Evolutionary conservation across 1,140 invertebrate genomes (phyloP), one percentile per base, ranked within the genome.

Genomic region (Formica exsecta): DNA sequence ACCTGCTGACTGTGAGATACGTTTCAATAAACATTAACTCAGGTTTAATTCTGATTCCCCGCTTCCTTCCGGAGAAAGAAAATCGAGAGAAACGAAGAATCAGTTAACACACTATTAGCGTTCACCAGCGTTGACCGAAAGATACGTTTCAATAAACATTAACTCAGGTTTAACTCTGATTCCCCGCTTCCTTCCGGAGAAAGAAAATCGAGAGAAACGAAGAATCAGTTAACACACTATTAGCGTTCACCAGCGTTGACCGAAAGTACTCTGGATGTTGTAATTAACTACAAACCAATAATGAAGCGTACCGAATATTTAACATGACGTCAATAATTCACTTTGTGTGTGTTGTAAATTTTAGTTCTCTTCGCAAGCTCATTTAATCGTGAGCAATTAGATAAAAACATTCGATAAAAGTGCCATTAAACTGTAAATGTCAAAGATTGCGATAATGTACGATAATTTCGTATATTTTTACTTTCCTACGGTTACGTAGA

Each of bases 1-100:
- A 44, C 9, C 62, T 19, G 19, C 25, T 65, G 80, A 75, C 79
- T 86, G 68, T 86, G 68, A 87, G 59, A 13, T 22, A 4, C 16
- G 7, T 38, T 57, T 16, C 48, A 59, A 70, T 68, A 70, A 80
- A 68, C 44, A 68, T 80, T 57, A n/a, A n/a, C 0, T 38, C 4
- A 48, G 38, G 36, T 41, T 66, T 48, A 68, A 65, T 0, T 22
- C 16, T 9, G 11, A 79, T 68, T 29, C 5, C n/a, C 8, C 9
- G 11, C 38, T 6, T 59, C 6, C 9, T 54, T 38, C 0, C 9
- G n/a, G 16, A 61, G 11, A 61, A 1, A 19, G 1, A 51, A 51
- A 51, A 19, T 4, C 16, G n/a, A 74, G 38, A 62, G 6, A 29
- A 4, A 29, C 2, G 9, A 29, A 25, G 2, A 13, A 36, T 65